Conservation (phyloP, 2,113 vertebrate species). For the Ammodytes dubius region DNA sequence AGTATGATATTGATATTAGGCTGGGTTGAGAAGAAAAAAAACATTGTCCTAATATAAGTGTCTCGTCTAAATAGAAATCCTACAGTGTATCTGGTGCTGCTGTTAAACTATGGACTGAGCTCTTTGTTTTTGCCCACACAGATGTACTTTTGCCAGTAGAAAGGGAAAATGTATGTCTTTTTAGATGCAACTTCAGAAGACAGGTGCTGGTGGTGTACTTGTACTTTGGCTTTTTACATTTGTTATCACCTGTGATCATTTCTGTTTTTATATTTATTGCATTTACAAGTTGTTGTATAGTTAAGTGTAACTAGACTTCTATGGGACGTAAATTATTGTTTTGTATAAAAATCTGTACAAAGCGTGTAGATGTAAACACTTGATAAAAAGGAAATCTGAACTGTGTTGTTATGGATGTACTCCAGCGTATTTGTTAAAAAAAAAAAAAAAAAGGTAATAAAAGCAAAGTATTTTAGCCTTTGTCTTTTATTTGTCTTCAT, state of each 20-base stretch:
- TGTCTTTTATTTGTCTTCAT: slow-evolving; percentile 68
- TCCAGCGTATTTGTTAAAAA: slow-evolving; percentile 93
- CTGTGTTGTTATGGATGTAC: slow-evolving; percentile 97
- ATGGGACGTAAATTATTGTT: slow-evolving; percentile 99
- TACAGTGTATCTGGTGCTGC: slow-evolving; percentile 51
- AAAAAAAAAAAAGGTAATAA: slow-evolving; percentile 79
- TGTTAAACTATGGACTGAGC: slow-evolving; percentile 51
- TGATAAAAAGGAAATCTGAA: slow-evolving; percentile 90
- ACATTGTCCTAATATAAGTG: slow-evolving; percentile 33
- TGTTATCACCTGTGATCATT: slow-evolving; percentile 77
- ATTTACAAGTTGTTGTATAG: slow-evolving; percentile 87
- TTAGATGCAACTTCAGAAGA: slow-evolving; percentile 66
- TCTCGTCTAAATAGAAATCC: slow-evolving; percentile 35
- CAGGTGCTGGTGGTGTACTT: slow-evolving; percentile 72
- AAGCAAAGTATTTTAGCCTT: slow-evolving; percentile 94
- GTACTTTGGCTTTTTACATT: slow-evolving; percentile 72
- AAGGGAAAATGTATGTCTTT: slow-evolving; percentile 63
- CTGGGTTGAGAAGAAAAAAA: slow-evolving; percentile 21
- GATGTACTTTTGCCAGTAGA: slow-evolving; percentile 64
- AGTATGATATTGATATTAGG: slow-evolving; percentile 22
- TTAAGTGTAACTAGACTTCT: slow-evolving; percentile 93
- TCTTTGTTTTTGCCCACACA: slow-evolving; percentile 36
- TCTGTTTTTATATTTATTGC: slow-evolving; percentile 85
- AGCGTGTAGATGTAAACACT: slow-evolving; percentile 95
- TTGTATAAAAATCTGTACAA: slow-evolving; percentile 98